phyloP scores from a whole-genome alignment of 1,140 invertebrate genomes.

The Phocides pigmalion region DNA sequence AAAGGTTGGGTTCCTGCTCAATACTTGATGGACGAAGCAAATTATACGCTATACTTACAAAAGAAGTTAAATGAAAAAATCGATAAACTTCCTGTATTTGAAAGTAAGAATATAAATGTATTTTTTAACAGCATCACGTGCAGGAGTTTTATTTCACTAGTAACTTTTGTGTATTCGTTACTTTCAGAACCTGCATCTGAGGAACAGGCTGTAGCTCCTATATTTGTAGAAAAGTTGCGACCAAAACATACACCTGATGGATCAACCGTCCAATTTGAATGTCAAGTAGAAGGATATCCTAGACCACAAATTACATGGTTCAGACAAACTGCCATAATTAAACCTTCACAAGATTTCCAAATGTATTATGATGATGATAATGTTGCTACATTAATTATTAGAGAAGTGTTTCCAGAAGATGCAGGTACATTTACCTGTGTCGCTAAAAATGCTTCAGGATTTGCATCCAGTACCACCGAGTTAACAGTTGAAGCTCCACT shows the following conservation, averaged over 20 bases:
- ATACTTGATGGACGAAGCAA: slow-evolving; percentile 92
- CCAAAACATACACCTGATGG: slow-evolving; percentile 93
- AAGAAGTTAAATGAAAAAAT: slow-evolving; percentile 96
- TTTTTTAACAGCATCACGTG: neutral
- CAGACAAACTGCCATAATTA: slow-evolving; percentile 95
- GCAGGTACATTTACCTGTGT: slow-evolving; percentile 98
- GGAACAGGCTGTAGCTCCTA: slow-evolving; percentile 91
- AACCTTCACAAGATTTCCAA: slow-evolving; percentile 95
- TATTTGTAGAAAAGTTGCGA: slow-evolving; percentile 93
- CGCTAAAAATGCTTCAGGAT: slow-evolving; percentile 97
- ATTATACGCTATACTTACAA: slow-evolving; percentile 92
- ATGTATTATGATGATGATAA: slow-evolving; percentile 97
- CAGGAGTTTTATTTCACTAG: no score
- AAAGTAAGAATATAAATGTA: slow-evolving; percentile 88
- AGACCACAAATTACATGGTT: slow-evolving; percentile 97
- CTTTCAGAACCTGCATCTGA: slow-evolving; percentile 90
- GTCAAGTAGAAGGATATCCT: slow-evolving; percentile 94
- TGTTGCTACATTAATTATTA: slow-evolving; percentile 95
- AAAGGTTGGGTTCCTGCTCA: slow-evolving; percentile 96
- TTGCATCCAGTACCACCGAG: slow-evolving; percentile 95
- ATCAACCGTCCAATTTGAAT: slow-evolving; percentile 94
- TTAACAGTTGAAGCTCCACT: slow-evolving; percentile 93
- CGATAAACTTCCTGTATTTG: slow-evolving; percentile 94
- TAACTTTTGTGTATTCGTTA: slow-evolving; percentile 28
- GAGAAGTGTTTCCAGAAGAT: slow-evolving; percentile 98